Percentiles rank a stretch among this genome's conserved stretches.
phyloP scores from a whole-genome alignment of 2,888 invertebrate species.

The Autographa pulchrina region DNA sequence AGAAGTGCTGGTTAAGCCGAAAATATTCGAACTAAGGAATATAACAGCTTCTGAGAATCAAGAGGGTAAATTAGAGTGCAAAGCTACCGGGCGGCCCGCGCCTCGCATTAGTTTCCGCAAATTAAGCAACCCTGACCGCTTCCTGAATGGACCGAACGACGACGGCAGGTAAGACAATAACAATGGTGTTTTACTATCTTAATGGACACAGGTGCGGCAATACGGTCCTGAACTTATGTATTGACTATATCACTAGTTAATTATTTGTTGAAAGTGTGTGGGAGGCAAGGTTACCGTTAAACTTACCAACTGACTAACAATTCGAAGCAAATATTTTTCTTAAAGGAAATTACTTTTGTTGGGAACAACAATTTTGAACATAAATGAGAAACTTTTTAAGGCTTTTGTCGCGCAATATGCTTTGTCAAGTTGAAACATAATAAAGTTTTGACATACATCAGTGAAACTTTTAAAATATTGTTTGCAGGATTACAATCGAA shows the following conservation, averaged over 20 bases:
- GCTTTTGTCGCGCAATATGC: slow-evolving; percentile 1
- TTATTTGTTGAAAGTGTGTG: not conserved
- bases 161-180: slow-evolving; percentile 83
- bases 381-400: slow-evolving; percentile 30
- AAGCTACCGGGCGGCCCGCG: slow-evolving; percentile 94
- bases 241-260: slow-evolving; percentile 17
- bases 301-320: slow-evolving; percentile 1
- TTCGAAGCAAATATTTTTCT: not conserved
- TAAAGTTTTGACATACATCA: slow-evolving; percentile 29
- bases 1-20: slow-evolving; percentile 93
- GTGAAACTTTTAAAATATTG: slow-evolving; percentile 19
- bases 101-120: slow-evolving; percentile 95
- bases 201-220: slow-evolving; percentile 49
- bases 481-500: slow-evolving; percentile 90
- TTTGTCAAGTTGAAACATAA: slow-evolving; percentile 15
- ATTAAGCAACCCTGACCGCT: slow-evolving; percentile 91
- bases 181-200: slow-evolving; percentile 54
- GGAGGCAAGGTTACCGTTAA: not conserved
- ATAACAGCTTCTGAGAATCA: slow-evolving; percentile 91
- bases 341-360: slow-evolving; percentile 5
- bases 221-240: slow-evolving; percentile 19
- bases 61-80: slow-evolving; percentile 92
- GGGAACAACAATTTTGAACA: slow-evolving; percentile 14
- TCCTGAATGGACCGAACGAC: slow-evolving; percentile 91
- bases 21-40: slow-evolving; percentile 94